Conservation (phyloP, 2,113 vertebrate genomes). For the Meleagris gallopavo region DNA sequence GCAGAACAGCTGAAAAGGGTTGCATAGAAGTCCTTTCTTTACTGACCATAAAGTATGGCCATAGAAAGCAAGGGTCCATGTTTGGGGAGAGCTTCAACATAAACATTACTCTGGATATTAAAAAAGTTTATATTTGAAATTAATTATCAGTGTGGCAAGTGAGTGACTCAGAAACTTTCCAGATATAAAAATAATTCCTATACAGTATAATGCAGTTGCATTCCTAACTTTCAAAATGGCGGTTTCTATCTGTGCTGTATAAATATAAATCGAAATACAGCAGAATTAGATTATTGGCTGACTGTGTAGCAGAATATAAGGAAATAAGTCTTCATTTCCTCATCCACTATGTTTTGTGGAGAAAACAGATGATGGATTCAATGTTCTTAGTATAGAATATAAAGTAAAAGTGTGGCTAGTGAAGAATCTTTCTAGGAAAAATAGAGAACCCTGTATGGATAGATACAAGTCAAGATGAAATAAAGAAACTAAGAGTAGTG, state of each 20-base stretch:
- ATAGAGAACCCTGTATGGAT: neutral
- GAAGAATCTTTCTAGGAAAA: neutral
- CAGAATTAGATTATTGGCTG: neutral
- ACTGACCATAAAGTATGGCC: neutral
- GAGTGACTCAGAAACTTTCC: neutral
- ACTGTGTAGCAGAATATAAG: neutral
- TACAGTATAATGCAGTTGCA: neutral
- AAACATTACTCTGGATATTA: neutral
- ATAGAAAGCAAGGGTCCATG: neutral
- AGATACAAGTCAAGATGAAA: neutral
- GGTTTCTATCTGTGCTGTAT: neutral
- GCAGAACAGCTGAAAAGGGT: neutral
- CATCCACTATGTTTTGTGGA: neutral
- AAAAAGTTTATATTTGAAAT: neutral
- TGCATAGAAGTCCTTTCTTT: neutral
- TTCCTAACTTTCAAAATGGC: neutral
- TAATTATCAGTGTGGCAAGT: neutral
- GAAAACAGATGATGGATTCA: neutral
- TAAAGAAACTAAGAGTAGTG: neutral
- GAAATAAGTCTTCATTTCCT: neutral
- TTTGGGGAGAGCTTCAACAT: accelerated
- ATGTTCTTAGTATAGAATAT: neutral
- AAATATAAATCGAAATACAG: neutral
- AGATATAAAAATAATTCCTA: neutral
- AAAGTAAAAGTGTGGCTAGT: neutral